These are phyloP conservation scores for Pogona vitticeps DNA, from an alignment of 2,113 vertebrate species.

Conservation along the genomic window DNA sequence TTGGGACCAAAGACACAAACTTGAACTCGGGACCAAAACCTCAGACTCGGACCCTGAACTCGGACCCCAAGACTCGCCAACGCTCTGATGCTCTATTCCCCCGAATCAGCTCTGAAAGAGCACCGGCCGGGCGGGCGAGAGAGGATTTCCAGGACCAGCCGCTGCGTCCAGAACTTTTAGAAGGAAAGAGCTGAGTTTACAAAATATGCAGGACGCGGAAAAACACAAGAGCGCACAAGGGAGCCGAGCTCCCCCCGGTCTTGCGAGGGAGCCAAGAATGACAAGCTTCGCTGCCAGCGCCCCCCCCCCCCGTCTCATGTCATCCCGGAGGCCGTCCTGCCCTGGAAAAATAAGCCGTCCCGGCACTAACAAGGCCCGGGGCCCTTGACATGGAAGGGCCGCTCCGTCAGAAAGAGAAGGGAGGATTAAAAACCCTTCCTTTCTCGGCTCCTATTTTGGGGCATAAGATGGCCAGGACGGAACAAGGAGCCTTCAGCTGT, in stretches of 20 bases:
- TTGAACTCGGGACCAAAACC: no score
- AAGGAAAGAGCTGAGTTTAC: constrained; percentile 23
- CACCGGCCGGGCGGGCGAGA: no score
- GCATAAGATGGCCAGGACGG: constrained; percentile 37
- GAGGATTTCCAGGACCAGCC: background rate
- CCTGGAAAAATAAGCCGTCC: constrained; percentile 22
- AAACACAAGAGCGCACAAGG: background rate
- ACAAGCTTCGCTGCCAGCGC: background rate
- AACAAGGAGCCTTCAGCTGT: constrained; percentile 71
- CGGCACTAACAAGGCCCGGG: constrained; percentile 29
- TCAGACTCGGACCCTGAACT: no score
- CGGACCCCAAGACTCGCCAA: no score
- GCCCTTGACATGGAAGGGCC: constrained; percentile 37
- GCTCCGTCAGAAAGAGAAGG: background rate
- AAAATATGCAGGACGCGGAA: background rate
- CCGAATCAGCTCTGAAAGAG: no score
- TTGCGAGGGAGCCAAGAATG: no score
- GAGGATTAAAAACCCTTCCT: constrained; percentile 3
- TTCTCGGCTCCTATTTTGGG: constrained; percentile 71
- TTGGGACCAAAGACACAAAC: no score
- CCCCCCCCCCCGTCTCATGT: background rate
- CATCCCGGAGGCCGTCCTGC: constrained; percentile 55
- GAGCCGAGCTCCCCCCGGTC: no score
- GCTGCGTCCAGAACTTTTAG: no score
- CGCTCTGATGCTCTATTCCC: no score